Percentiles rank a stretch among this genome's conserved stretches.
Conservation (phyloP, 2,888 invertebrate genomes). For the Eilema depressum region DNA sequence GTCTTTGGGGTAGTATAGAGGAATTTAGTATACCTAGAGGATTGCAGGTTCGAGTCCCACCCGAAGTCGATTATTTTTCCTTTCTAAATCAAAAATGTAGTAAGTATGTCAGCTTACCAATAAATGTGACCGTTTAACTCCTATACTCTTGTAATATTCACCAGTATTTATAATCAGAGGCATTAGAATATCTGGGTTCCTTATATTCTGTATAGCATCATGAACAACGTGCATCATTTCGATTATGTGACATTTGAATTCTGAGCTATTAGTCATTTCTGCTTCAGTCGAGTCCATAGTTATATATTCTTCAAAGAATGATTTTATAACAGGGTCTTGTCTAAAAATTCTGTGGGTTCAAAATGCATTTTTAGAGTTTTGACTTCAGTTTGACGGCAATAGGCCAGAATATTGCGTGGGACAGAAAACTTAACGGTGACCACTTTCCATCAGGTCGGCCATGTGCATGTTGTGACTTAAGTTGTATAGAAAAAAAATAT, state of each 20-base stretch:
- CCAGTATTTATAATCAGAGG: conserved; percentile 10
- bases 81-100: too few species aligned
- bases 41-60: too few species aligned
- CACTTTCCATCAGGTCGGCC: too few species aligned
- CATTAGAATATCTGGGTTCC: conserved; percentile 8
- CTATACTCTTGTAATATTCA: conserved; percentile 8
- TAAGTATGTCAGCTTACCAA: conserved; percentile 1
- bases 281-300: neutral
- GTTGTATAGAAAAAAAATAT: too few species aligned
- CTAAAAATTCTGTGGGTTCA: neutral
- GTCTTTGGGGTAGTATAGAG: too few species aligned
- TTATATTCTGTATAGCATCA: conserved; percentile 6
- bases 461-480: too few species aligned
- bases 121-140: conserved; percentile 7
- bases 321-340: conserved; percentile 1
- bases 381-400: too few species aligned
- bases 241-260: conserved; percentile 10
- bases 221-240: conserved; percentile 1
- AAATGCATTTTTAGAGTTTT: neutral
- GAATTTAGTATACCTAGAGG: too few species aligned
- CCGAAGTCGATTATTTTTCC: too few species aligned
- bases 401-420: too few species aligned
- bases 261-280: conserved; percentile 3
- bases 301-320: conserved; percentile 5
- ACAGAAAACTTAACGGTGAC: too few species aligned